A percentile compares a stretch with the other conserved stretches of the same genome.
Evolutionary conservation across 2,888 invertebrate species (phyloP).

Genomic region (Pseudanteris insignis): DNA sequence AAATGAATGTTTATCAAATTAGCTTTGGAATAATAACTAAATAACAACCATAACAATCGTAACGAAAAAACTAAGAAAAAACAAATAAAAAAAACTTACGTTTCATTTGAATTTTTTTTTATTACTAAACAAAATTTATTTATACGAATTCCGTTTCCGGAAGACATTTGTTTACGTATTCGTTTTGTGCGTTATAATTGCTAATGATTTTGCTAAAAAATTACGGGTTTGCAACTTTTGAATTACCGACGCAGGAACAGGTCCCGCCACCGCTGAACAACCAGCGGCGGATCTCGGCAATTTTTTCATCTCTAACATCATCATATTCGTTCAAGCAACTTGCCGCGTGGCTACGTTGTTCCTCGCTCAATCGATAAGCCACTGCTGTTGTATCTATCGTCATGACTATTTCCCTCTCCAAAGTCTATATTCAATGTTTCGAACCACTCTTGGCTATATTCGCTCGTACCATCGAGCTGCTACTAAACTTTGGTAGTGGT

Average conservation of each 20-base stretch:
- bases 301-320: constrained; percentile 54
- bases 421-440: constrained; percentile 4
- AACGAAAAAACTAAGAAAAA: no score
- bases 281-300: constrained; percentile 65
- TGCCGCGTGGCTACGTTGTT: constrained; percentile 56
- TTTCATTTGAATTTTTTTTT: no score
- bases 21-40: no score
- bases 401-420: constrained; percentile 12
- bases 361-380: constrained; percentile 46
- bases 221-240: no score
- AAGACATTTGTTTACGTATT: no score
- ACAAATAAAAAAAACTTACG: no score
- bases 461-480: constrained; percentile 2
- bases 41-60: no score
- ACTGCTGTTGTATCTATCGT: constrained; percentile 13
- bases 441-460: constrained; percentile 2
- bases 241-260: constrained; percentile 60
- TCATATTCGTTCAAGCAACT: constrained; percentile 62
- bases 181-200: no score
- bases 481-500: not conserved
- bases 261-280: constrained; percentile 60
- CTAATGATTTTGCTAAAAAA: no score
- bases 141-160: no score
- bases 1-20: no score
- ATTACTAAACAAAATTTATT: no score